Conservation (phyloP, 2,888 invertebrate genomes). For the Euplagia quadripunctaria region DNA sequence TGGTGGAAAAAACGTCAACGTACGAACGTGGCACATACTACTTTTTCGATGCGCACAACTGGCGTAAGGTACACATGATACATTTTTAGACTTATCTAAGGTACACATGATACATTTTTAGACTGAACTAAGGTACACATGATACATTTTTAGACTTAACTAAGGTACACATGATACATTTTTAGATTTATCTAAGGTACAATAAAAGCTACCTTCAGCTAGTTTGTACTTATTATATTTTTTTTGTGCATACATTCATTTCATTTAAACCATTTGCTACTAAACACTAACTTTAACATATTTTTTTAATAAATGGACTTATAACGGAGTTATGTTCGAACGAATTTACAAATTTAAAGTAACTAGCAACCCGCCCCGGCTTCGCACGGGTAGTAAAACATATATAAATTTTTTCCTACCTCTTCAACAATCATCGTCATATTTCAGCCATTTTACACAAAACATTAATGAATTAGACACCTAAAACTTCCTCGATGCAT, state of each 20-base stretch:
- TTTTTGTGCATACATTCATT: background rate
- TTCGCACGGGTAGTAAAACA: too few relatives aligned
- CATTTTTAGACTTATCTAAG: background rate
- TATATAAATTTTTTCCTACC: too few relatives aligned
- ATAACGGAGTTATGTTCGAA: background rate
- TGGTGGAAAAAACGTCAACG: constrained; percentile 97
- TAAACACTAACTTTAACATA: background rate
- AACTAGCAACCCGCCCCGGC: background rate
- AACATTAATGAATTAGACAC: too few relatives aligned
- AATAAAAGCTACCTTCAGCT: too few relatives aligned
- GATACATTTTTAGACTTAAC: background rate
- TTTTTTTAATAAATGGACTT: background rate
- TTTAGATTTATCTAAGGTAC: background rate
- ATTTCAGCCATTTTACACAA: too few relatives aligned
- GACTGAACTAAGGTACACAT: constrained; percentile 85
- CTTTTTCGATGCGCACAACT: constrained; percentile 99
- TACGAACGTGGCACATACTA: constrained; percentile 99
- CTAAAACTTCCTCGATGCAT: too few relatives aligned
- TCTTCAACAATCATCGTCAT: too few relatives aligned
- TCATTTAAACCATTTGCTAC: background rate
- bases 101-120: constrained; percentile 3
- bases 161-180: constrained; percentile 85
- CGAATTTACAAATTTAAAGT: background rate
- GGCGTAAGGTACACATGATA: constrained; percentile 92
- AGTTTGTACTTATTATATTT: background rate